Evolutionary conservation across 2,113 vertebrate species (phyloP), one percentile per base, ranked within the genome.

Genomic region (Sitta europaea): DNA sequence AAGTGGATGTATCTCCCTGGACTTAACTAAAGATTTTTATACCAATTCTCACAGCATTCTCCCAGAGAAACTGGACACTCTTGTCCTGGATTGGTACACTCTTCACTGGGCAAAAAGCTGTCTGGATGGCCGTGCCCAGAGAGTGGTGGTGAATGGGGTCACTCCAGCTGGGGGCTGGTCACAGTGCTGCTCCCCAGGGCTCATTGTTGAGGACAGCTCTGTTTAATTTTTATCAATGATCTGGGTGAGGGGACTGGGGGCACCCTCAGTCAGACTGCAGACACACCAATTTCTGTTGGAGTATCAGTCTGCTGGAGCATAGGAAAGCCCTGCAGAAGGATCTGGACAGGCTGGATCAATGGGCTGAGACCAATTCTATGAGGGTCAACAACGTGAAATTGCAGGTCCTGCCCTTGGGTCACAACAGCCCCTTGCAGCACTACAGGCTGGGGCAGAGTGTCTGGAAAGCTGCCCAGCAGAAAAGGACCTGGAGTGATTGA

Each of bases 351-450:
- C 48, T 36, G 55, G 35, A 24, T 42, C 2, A 0, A 42, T 36
- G 48, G 22, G 27, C 33, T 1, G 2, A 65, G 33, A 10, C 3
- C 63, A 63, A 0, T 0, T 16, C 5, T 21, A 4, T 5, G 11
- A 50, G 11, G 13, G 22, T 43, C 9, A 50, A 20, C 33, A 38
- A 21, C 0, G 5, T 31, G 33, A 33, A 55, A 11, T 33, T 33
- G 12, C 0, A 0, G 15, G 42, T 73, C 45, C 51, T 70, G 31
- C 15, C 10, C 43, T 14, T 50, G 27, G 29, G 36, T 55, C 22
- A 62, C 55, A 76, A 20, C 5, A 36, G 33, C 7, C 7, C 58
- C 51, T 19, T 36, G 33, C 43, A 65, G 67, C 2, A 12, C 5
- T 13, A 2, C 27, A 50, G 66, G 22, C 14, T 15, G 28, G 42